Percentiles rank a stretch among this genome's conserved stretches.
phyloP scores from a whole-genome alignment of 2,797 vertebrate genomes.

The Enteromius fasciolatus region DNA sequence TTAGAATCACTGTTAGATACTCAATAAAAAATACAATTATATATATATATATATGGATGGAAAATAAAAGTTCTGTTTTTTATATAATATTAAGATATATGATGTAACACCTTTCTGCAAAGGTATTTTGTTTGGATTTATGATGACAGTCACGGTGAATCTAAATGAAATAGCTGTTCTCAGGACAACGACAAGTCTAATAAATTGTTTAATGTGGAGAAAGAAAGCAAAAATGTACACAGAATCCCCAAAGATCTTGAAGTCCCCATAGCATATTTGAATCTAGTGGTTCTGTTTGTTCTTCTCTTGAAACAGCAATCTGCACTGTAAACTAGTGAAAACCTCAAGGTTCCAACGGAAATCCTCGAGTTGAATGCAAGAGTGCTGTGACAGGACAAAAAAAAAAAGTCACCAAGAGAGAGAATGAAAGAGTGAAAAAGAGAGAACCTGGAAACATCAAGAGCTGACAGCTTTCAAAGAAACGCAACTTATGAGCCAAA shows the following conservation, averaged over 20 bases:
- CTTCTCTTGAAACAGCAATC: slow-evolving; percentile 52
- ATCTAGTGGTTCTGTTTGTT: slow-evolving; percentile 17
- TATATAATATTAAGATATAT: not conserved
- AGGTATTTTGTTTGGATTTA: not conserved
- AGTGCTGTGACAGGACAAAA: slow-evolving; percentile 40
- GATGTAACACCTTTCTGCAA: not conserved
- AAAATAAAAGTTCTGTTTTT: not conserved
- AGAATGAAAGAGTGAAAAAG: slow-evolving; percentile 21
- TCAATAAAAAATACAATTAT: not conserved
- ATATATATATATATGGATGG: too few relatives aligned
- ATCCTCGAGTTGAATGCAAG: slow-evolving; percentile 53
- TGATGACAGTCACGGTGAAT: not conserved
- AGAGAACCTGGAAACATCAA: slow-evolving; percentile 2
- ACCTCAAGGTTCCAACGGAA: slow-evolving; percentile 67
- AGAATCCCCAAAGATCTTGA: not conserved
- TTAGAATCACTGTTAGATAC: not conserved
- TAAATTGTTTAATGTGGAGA: not conserved
- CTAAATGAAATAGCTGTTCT: not conserved
- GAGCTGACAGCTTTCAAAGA: slow-evolving; percentile 25
- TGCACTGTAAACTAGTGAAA: slow-evolving; percentile 57
- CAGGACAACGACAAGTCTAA: not conserved
- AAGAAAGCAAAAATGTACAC: not conserved
- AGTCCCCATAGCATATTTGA: slow-evolving; percentile 59
- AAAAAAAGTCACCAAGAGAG: slow-evolving; percentile 28
- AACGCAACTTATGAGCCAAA: not conserved